These are phyloP conservation scores for Sitta carolinensis DNA, from an alignment of 2,797 vertebrate species.

Conservation along the genomic window DNA sequence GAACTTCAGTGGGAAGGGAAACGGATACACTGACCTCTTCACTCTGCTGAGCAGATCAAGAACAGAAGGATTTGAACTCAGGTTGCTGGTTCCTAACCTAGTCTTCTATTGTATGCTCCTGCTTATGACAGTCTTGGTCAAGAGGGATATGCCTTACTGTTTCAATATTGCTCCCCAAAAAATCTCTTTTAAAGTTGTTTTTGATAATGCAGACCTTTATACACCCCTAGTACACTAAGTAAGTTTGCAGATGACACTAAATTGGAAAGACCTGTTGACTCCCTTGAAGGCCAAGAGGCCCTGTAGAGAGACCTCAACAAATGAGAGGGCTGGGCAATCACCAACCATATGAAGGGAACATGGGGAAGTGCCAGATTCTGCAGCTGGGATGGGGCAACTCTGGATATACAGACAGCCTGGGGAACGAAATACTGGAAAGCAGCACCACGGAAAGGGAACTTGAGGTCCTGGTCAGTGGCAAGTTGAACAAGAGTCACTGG, in stretches of 20 bases:
- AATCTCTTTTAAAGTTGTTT: background rate
- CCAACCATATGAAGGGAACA: background rate
- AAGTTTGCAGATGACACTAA: background rate
- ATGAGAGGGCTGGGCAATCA: background rate
- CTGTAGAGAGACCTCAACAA: rapidly evolving
- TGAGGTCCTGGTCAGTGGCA: rapidly evolving
- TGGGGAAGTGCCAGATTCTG: background rate
- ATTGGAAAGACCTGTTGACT: background rate
- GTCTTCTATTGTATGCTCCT: background rate
- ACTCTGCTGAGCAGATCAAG: background rate
- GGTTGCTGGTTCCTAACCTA: background rate
- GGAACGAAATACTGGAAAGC: background rate
- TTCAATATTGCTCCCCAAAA: background rate
- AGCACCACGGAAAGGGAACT: rapidly evolving
- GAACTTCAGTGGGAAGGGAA: background rate
- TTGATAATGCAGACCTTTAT: background rate
- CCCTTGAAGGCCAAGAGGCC: background rate
- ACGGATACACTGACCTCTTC: background rate
- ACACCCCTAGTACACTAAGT: background rate
- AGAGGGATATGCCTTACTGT: background rate
- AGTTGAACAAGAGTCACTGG: background rate
- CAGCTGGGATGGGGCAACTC: background rate
- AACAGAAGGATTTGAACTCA: background rate
- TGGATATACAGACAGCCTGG: background rate
- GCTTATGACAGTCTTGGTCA: background rate